Conservation (phyloP, 2,797 vertebrate species). For the Gorsachius magnificus region DNA sequence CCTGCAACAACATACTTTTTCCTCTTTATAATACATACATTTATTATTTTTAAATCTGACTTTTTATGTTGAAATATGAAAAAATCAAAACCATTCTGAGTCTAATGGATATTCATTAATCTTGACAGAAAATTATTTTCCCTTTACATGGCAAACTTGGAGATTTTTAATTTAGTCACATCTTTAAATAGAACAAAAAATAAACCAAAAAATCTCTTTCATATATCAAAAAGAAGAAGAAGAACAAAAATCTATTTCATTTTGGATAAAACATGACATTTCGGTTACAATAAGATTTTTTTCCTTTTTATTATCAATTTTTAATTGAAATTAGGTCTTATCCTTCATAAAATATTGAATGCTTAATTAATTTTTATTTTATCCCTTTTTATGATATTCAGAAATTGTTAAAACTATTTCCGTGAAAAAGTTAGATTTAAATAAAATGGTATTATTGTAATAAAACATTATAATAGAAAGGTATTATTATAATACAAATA, state of each 20-base stretch:
- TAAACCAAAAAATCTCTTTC: not conserved
- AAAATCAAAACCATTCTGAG: not conserved
- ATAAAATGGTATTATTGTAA: not conserved
- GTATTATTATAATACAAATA: not conserved
- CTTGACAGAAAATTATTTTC: not conserved
- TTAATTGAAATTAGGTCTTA: not conserved
- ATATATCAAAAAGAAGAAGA: not conserved
- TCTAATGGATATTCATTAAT: not conserved
- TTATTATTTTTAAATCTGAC: not conserved
- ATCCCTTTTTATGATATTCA: not conserved
- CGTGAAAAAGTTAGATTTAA: not conserved
- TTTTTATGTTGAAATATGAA: not conserved
- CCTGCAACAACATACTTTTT: fast-evolving
- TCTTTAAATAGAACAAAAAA: not conserved
- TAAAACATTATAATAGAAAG: not conserved
- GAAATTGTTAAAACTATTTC: not conserved
- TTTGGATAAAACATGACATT: not conserved
- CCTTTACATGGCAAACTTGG: not conserved
- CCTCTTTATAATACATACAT: not conserved
- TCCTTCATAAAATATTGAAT: not conserved
- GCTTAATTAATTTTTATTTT: not conserved
- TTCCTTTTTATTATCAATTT: not conserved
- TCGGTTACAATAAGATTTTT: not conserved
- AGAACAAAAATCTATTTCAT: not conserved
- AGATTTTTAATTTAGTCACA: not conserved